Evolutionary conservation across 1,140 invertebrate genomes (phyloP).

Genomic region (Heliconius hermathena): DNA sequence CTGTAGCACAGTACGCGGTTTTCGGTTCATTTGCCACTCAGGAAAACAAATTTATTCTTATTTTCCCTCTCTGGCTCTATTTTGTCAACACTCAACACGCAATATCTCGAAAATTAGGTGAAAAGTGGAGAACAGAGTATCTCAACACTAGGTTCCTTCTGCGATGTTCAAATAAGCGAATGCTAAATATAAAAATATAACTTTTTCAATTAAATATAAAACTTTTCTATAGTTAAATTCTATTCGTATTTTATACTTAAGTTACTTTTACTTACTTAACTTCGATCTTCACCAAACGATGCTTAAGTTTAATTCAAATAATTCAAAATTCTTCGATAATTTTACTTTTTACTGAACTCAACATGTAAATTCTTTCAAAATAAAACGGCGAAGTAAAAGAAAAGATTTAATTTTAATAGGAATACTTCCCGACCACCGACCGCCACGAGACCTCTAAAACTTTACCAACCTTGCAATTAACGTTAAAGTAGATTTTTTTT

Average conservation of each 20-base stretch:
- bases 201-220: neutral
- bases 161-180: too few species aligned
- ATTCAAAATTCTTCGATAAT: neutral
- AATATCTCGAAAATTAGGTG: too few species aligned
- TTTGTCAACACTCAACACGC: too few species aligned
- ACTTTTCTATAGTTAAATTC: neutral
- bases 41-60: too few species aligned
- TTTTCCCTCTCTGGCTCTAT: too few species aligned
- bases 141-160: too few species aligned
- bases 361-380: neutral
- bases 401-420: slow-evolving; percentile 7
- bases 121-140: too few species aligned
- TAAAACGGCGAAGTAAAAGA: neutral
- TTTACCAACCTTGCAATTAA: slow-evolving; percentile 19
- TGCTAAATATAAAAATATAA: too few species aligned
- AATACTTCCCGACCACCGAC: neutral
- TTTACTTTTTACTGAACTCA: neutral
- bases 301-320: neutral
- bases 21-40: too few species aligned
- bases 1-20: too few species aligned
- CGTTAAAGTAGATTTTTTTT: slow-evolving; percentile 20
- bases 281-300: neutral
- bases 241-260: neutral
- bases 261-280: neutral
- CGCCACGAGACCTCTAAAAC: slow-evolving; percentile 11